Percentiles rank a stretch among this genome's conserved stretches.
Evolutionary conservation across 2,797 vertebrate genomes (phyloP).

Genomic region (Rhinoraja longicauda): DNA sequence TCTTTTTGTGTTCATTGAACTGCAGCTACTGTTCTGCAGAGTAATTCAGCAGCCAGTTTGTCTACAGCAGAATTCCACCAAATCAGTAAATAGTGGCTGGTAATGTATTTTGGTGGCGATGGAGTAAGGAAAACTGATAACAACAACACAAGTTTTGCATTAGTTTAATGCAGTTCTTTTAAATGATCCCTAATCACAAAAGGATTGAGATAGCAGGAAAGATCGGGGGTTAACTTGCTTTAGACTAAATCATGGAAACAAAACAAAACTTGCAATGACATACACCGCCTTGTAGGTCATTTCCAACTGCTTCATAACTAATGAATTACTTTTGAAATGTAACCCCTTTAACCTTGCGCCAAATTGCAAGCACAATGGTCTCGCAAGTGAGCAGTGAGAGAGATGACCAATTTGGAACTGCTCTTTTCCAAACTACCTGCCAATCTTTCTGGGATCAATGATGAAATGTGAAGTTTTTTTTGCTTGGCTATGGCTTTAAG

Average conservation of each 20-base stretch:
- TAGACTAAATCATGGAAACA: not conserved
- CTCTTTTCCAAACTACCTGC: not conserved
- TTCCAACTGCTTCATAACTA: not conserved
- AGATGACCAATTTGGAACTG: not conserved
- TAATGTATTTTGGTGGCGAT: not conserved
- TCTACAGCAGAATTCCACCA: not conserved
- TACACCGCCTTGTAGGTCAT: not conserved
- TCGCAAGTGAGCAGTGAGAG: not conserved
- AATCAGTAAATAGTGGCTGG: not conserved
- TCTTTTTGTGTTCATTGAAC: not conserved
- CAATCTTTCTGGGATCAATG: not conserved
- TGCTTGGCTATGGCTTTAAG: not conserved
- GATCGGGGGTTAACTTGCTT: not conserved
- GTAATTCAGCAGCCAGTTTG: not conserved
- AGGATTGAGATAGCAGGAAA: not conserved
- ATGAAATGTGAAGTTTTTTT: not conserved
- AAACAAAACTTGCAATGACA: not conserved
- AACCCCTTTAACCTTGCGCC: not conserved
- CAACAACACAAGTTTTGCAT: not conserved
- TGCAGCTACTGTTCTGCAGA: not conserved
- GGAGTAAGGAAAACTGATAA: not conserved
- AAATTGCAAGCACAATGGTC: not conserved
- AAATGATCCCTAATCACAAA: not conserved
- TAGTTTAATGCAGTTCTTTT: not conserved
- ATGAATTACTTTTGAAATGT: not conserved